These are phyloP conservation scores for Homarus americanus DNA, from an alignment of 1,140 invertebrate species.

Conservation along the genomic window DNA sequence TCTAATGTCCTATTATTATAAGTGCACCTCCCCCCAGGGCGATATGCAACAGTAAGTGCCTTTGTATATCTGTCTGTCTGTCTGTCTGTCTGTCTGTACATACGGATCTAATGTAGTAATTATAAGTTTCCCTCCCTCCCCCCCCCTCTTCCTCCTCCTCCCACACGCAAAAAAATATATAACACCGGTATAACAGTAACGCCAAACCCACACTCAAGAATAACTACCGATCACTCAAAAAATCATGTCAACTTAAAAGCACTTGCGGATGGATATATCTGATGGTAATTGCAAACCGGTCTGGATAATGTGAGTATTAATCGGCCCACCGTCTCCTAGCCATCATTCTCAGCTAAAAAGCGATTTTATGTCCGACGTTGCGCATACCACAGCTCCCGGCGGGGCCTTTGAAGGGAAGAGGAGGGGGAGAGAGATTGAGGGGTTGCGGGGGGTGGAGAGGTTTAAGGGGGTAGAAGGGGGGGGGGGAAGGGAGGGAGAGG, in stretches of 20 bases:
- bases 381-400: background rate
- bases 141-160: too few relatives aligned
- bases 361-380: conserved; percentile 32
- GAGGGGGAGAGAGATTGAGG: too few relatives aligned
- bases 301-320: conserved; percentile 3
- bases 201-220: background rate
- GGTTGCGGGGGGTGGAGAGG: background rate
- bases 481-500: background rate
- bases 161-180: too few relatives aligned
- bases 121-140: too few relatives aligned
- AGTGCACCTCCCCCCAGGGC: too few relatives aligned
- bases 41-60: too few relatives aligned
- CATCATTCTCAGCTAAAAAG: conserved; percentile 20
- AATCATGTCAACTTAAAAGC: conserved; percentile 35
- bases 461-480: background rate
- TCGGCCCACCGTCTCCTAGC: background rate
- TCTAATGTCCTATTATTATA: too few relatives aligned
- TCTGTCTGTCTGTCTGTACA: too few relatives aligned
- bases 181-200: background rate
- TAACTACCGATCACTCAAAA: conserved; percentile 17
- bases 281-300: conserved; percentile 35
- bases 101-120: too few relatives aligned
- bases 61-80: too few relatives aligned
- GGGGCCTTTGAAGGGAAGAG: background rate
- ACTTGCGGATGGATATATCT: conserved; percentile 20